Base-by-base conservation (phyloP, 2,888 invertebrate species). In the Hesperia comma region DNA sequence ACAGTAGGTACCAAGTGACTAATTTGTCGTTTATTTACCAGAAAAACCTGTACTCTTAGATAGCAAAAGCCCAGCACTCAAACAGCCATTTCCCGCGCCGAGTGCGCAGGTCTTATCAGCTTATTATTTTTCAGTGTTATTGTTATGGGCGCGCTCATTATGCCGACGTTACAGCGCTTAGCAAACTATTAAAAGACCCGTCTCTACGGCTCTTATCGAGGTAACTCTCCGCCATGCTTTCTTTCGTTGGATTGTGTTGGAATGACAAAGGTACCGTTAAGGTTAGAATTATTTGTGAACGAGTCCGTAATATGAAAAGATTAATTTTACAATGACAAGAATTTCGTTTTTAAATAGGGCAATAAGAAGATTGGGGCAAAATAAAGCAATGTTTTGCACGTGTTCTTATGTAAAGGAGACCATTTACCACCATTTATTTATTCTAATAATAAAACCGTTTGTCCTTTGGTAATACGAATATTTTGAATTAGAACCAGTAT, bases 71-170 rank as follows among this genome's bases (percentile, higher is more conserved):
- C 26, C 26, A 26, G 26, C 26, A 26, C 5, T 26, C 26, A 26
- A 26, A 26, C 26, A 26, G 3, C 2, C 26, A 26, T 49, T 49
- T 12, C 49, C 49, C 49, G 49, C 8, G 49, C 62, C 67, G 56
- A 69, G 69, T 69, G 67, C 71, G 70, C 32, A 12, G 41, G 6
- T 17, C 74, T 71, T 77, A 77, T 77, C 78, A 68, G 73, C 84
- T 85, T 86, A 87, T 91, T 90, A 90, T 87, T 89, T 90, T 88
- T 89, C 86, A 91, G 79, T 87, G 91, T 90, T 86, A 92, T 80
- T 83, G 90, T 90, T 90, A 91, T 87, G 79, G 78, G 75, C 78
- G 70, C 75, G 80, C 82, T 85, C 85, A 87, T 90, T 90, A 90
- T 79, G 72, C 78, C 77, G 74, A 75, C 83, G 81, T 87, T 87